phyloP scores from a whole-genome alignment of 2,113 vertebrate genomes.

The Malurus cyaneus region DNA sequence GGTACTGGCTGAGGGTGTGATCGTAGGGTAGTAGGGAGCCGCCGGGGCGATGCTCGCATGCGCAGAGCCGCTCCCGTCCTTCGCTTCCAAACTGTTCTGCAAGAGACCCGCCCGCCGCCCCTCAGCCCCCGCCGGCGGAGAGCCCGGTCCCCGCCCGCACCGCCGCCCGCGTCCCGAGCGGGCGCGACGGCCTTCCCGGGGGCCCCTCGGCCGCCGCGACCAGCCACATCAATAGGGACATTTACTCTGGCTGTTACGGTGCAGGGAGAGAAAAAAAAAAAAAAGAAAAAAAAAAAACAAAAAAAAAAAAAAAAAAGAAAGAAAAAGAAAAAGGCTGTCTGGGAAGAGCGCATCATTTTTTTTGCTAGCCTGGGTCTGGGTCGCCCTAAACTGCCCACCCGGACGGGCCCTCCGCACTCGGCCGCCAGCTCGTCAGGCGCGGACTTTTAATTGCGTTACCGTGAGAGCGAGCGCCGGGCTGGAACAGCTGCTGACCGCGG shows the following conservation, averaged over 20 bases:
- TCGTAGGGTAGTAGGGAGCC: too few species aligned
- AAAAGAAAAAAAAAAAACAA: too few species aligned
- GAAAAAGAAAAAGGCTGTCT: too few species aligned
- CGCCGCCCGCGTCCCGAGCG: background rate
- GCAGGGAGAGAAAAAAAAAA: background rate
- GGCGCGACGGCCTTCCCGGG: background rate
- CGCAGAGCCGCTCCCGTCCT: too few species aligned
- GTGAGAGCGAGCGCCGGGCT: background rate
- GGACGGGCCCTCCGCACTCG: background rate
- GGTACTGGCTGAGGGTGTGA: too few species aligned
- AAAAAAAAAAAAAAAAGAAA: too few species aligned
- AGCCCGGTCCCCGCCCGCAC: background rate
- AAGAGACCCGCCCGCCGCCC: too few species aligned
- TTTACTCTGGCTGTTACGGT: background rate
- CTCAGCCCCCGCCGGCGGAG: background rate
- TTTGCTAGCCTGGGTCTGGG: background rate
- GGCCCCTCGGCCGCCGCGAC: background rate
- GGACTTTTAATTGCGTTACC: slow-evolving; percentile 2
- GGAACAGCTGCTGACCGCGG: background rate
- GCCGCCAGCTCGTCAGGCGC: background rate
- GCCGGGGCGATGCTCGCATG: too few species aligned
- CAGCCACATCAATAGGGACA: background rate
- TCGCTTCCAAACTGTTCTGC: too few species aligned
- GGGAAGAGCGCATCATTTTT: background rate
- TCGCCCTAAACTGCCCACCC: background rate